Base-by-base conservation (phyloP, 2,113 vertebrate genomes). In the Micronycteris hirsuta region DNA sequence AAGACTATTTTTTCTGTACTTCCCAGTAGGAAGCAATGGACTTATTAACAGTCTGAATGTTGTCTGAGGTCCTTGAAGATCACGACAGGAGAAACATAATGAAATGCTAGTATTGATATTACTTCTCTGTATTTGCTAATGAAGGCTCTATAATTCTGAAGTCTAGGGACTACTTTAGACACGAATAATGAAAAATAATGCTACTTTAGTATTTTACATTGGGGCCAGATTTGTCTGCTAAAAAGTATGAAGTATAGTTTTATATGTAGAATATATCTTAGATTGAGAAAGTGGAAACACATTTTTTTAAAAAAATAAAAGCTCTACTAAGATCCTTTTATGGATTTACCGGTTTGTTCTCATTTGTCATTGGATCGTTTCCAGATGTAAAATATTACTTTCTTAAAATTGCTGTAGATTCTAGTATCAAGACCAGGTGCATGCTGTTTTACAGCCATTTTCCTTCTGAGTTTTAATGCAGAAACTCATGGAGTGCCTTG, bases 291-390 rank as follows among this genome's bases (percentile, higher is more conserved):
- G 36, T 84, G 33, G 86, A 93, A 93, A 92, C 92, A 95, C 54
- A 76, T 89, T 92, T 89, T 93, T 36, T 9, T 17, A 74, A 83
- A 94, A 52, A 61, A 61, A 61, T 54, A 70, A 94, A 92, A 95
- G 65, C 63, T 96, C 88, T 90, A 86, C 89, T 92, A 47, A 94
- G 96, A 96, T 90, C 74, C 76, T 85, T 96, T 97, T 97, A 91
- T 94, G 93, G 81, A 95, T 97, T 97, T 96, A 43, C 92, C 95
- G 91, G 96, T 96, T 96, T 97, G 93, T 96, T 97, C 85, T 96
- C 68, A 31, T 97, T 98, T 98, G 89, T 90, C 54, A 52, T 92
- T 94, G 94, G 97, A 77, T 95, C 20, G 0, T n/a, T 96, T 95
- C 90, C 93, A 94, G 88, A 90, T 97, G 65, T 92, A 86, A 96